Evolutionary conservation across 1,140 invertebrate genomes (phyloP), one percentile per base, ranked within the genome.

Genomic region (Eupeodes corollae): DNA sequence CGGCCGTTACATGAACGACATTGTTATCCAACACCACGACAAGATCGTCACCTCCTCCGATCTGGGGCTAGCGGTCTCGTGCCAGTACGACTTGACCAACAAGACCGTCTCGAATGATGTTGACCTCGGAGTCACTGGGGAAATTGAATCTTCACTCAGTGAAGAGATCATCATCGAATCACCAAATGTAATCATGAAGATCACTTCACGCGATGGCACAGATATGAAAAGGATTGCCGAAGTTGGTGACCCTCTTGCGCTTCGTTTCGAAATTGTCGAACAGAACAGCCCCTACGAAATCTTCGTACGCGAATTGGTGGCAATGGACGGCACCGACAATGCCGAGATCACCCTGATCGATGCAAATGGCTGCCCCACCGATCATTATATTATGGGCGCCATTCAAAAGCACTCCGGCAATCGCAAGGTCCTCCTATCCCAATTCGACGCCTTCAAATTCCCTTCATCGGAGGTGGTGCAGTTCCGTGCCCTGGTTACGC

Each of bases 381-480:
- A 92, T 64, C 83, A 90, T 57, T 84, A 89, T 62, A 93, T 93
- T 65, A 91, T 94, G 89, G 88, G 88, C 56, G 85, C 87, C 15
- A 75, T 91, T 45, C 86, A 86, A 69, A 89, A 91, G 70, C 83
- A 87, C 26, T 73, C 79, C 19, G 74, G 77, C 52, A 80, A 80
- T 48, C 80, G 81, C 68, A 88, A 87, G 52, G 57, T 67, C 48
- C 74, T 94, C n/a, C 69, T 91, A 38, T 91, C 89, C 1, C 84
- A 90, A 65, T 94, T 94, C 72, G 90, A 94, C 63, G 91, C 91
- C n/a, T 95, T 95, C 79, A 93, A 94, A 64, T 95, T 95, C 74
- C 90, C 91, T 1, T 90, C 88, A 26, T 91, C 89, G 1, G 90
- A 93, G 67, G 82, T 92, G 33, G 91, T 95, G 0, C 90, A 95